phyloP scores from a whole-genome alignment of 2,113 vertebrate species.

The Motacilla tschutschensis region DNA sequence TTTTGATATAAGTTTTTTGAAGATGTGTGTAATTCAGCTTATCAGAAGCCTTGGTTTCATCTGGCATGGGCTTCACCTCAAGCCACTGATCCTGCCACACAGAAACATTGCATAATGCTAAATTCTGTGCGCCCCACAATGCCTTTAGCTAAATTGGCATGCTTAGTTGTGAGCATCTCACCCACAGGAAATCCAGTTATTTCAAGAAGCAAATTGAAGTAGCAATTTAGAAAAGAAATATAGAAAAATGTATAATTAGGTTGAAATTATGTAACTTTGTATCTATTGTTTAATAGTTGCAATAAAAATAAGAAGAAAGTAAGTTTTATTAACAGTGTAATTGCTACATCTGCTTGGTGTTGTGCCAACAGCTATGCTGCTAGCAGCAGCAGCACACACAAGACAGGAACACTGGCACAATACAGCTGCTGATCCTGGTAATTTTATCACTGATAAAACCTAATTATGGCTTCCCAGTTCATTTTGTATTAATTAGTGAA shows the following conservation, averaged over 20 bases:
- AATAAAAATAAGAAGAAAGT: neutral
- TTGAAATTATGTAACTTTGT: neutral
- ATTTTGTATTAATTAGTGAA: constrained; percentile 1
- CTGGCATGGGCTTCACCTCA: neutral
- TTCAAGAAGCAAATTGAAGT: neutral
- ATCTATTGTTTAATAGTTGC: neutral
- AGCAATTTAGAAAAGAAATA: neutral
- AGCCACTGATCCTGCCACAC: neutral
- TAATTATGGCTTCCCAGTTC: neutral
- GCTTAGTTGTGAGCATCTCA: neutral
- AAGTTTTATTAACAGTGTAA: neutral
- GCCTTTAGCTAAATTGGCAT: neutral
- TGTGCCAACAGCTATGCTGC: neutral
- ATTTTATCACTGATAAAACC: neutral
- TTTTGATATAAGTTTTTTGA: neutral
- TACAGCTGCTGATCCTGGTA: neutral
- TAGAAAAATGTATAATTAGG: neutral
- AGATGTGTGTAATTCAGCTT: neutral
- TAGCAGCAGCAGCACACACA: neutral
- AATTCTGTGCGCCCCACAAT: neutral
- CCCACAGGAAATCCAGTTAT: neutral
- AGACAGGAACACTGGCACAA: neutral
- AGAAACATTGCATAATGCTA: neutral
- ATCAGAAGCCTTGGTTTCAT: neutral
- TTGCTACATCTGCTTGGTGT: neutral